A percentile compares a stretch with the other conserved stretches of the same genome.
These are phyloP conservation scores for Acipenser ruthenus DNA, from an alignment of 2,797 vertebrate species.

Conservation along the genomic window DNA sequence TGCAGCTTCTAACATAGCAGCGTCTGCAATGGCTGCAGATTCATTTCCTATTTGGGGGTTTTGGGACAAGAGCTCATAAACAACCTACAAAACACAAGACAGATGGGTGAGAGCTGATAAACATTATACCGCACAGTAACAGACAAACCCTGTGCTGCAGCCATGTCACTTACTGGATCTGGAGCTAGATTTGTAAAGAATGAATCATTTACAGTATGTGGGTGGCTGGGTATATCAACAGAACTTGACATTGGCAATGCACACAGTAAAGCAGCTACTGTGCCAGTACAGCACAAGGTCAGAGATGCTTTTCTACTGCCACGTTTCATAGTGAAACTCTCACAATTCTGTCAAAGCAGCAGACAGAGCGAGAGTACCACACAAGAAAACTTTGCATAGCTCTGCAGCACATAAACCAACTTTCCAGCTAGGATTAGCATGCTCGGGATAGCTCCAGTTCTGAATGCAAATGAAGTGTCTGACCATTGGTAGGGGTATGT, in stretches of 20 bases:
- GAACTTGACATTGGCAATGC: neutral
- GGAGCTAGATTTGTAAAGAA: neutral
- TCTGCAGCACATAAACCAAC: too few species aligned
- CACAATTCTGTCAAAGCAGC: too few species aligned
- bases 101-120: neutral
- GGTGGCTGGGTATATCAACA: neutral
- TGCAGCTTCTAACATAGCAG: slow-evolving; percentile 94
- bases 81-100: slow-evolving; percentile 56
- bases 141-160: neutral
- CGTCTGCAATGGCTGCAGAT: slow-evolving; percentile 71
- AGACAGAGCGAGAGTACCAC: too few species aligned
- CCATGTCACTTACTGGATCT: neutral
- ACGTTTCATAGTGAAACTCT: too few species aligned
- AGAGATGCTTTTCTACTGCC: too few species aligned
- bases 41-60: slow-evolving; percentile 71
- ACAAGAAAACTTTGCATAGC: too few species aligned
- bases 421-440: too few species aligned
- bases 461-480: too few species aligned
- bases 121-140: neutral
- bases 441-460: too few species aligned
- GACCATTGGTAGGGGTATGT: too few species aligned
- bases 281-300: neutral
- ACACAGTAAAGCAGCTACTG: neutral
- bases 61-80: slow-evolving; percentile 81
- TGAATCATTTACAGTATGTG: neutral